phyloP scores from a whole-genome alignment of 2,888 invertebrate genomes.

The Arctia plantaginis region DNA sequence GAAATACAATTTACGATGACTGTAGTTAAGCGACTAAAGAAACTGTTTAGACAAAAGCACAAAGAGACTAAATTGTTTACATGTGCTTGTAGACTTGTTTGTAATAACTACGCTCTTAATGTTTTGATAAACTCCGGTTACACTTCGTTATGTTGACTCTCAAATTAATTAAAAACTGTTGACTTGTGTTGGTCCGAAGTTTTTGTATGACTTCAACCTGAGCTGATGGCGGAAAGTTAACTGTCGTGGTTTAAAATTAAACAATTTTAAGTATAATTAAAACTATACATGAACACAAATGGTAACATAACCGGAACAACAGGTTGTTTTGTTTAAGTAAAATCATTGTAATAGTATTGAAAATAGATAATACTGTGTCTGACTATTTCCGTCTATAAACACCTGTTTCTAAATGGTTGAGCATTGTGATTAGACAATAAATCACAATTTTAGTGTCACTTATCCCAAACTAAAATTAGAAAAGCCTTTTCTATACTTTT shows the following conservation, averaged over 20 bases:
- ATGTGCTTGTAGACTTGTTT: slow-evolving; percentile 12
- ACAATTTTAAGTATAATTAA: not conserved
- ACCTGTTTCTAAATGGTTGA: not conserved
- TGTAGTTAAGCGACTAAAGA: slow-evolving; percentile 25
- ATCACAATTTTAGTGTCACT: not conserved
- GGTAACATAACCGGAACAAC: not conserved
- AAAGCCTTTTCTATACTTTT: not conserved
- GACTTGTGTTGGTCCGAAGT: not conserved
- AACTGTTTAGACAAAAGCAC: slow-evolving; percentile 17
- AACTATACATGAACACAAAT: not conserved
- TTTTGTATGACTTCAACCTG: not conserved
- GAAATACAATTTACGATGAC: slow-evolving; percentile 6
- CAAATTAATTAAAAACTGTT: slow-evolving; percentile 20
- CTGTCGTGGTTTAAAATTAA: not conserved
- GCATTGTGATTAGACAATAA: not conserved
- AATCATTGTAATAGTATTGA: not conserved
- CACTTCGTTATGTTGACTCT: slow-evolving; percentile 17
- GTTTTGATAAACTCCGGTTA: not conserved
- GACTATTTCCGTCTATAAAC: not conserved
- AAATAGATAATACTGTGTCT: not conserved
- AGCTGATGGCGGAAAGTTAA: not conserved
- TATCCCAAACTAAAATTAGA: not conserved
- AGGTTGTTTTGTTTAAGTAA: not conserved
- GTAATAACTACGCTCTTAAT: slow-evolving; percentile 6
- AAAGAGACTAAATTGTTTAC: slow-evolving; percentile 22